Evolutionary conservation across 2,113 vertebrate genomes (phyloP), one percentile per base, ranked within the genome.

Genomic region (Isichthys henryi): DNA sequence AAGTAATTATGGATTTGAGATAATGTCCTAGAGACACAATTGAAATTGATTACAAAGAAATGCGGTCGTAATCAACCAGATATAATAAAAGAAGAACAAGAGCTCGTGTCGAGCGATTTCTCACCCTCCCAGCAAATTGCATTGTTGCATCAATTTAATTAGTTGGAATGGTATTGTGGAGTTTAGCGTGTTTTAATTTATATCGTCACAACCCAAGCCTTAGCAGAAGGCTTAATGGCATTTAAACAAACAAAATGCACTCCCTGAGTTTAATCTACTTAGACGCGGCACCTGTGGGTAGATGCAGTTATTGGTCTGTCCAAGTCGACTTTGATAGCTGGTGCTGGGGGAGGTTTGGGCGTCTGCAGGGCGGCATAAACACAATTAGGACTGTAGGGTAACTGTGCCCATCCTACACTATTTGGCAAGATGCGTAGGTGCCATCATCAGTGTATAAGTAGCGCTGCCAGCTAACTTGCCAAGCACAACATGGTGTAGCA

Each of bases 1-100:
- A 89, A 84, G 88, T 89, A 89, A 89, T 89, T 89, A 89, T 21
- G 88, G 88, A 84, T 89, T 85, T 84, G 88, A 89, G 80, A 89
- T 89, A 89, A 89, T 58, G 88, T 85, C 80, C 88, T 85, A 83
- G 80, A 89, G 80, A 89, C 88, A 62, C 31, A 84, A 89, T 85
- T 89, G 88, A 89, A 89, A 89, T 84, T 89, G 88, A 89, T 85
- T 89, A 83, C 53, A 89, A 89, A 89, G 85, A 48, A 89, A 89
- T 48, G 52, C 80, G 19, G 77, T 62, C 53, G 88, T 89, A 89
- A 89, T 89, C 88, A 84, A 48, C 50, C 52, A 62, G 88, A 85
- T 89, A 89, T 89, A 89, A 89, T 89, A 82, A 89, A 83, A 85
- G 11, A 83, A 84, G 56, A 83, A 82, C 88, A 56, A 53, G 88